Conservation (phyloP, 2,113 vertebrate genomes). For the Bos taurus region DNA sequence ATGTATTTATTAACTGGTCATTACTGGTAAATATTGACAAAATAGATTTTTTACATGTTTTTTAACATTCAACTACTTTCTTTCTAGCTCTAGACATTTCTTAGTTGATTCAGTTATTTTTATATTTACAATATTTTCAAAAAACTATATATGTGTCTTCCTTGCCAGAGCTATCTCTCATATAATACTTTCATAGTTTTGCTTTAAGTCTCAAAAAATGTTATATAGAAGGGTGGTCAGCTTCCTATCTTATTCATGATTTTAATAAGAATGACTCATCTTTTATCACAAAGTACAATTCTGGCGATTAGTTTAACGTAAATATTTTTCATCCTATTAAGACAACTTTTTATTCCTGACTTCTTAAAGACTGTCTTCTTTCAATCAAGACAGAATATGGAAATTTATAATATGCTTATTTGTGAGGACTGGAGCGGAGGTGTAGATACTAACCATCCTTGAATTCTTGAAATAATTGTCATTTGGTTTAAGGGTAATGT, state of each 20-base stretch:
- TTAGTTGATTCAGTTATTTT: conserved; percentile 8
- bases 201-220: neutral
- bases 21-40: neutral
- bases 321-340: neutral
- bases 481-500: neutral
- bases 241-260: neutral
- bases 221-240: neutral
- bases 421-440: neutral
- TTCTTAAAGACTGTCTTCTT: neutral
- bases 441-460: neutral
- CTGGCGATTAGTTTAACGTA: neutral
- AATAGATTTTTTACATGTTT: neutral
- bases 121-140: neutral
- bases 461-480: conserved; percentile 12
- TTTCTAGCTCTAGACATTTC: neutral
- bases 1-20: neutral
- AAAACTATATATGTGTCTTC: neutral
- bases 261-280: neutral
- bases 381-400: neutral
- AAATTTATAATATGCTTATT: neutral
- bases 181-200: neutral
- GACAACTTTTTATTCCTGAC: neutral
- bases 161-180: neutral
- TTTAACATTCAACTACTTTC: neutral
- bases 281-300: neutral